Evolutionary conservation across 2,113 vertebrate genomes (phyloP).

Genomic region (Entomyzon cyanotis): DNA sequence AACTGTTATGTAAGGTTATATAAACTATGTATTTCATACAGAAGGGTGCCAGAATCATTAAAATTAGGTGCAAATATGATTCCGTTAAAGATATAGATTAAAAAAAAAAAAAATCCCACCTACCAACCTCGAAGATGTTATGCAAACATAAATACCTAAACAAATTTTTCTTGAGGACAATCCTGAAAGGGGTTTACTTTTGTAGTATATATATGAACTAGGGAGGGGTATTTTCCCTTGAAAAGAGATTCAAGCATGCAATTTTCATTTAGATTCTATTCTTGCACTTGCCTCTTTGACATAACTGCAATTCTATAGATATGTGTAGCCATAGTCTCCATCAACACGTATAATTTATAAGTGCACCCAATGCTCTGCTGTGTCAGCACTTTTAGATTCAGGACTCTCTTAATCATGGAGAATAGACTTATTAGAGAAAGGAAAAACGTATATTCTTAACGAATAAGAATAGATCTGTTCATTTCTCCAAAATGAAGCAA

Average conservation of each 20-base stretch:
- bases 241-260: not conserved
- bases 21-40: not conserved
- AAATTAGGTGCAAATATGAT: not conserved
- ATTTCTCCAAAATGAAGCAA: conserved; percentile 45
- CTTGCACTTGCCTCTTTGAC: not conserved
- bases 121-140: not conserved
- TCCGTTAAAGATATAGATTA: not conserved
- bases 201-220: not conserved
- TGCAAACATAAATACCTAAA: not conserved
- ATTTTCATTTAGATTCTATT: not conserved
- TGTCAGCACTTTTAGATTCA: not conserved
- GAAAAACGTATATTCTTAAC: not conserved
- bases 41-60: not conserved
- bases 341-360: not conserved
- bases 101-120: not conserved
- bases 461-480: not conserved
- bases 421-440: not conserved
- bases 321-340: not conserved
- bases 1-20: not conserved
- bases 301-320: not conserved
- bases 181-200: not conserved
- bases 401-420: not conserved
- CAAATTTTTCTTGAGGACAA: not conserved
- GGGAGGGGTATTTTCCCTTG: not conserved
- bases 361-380: not conserved